Base-by-base conservation (phyloP, 2,888 invertebrate genomes). In the Drosophila flavopinicola region DNA sequence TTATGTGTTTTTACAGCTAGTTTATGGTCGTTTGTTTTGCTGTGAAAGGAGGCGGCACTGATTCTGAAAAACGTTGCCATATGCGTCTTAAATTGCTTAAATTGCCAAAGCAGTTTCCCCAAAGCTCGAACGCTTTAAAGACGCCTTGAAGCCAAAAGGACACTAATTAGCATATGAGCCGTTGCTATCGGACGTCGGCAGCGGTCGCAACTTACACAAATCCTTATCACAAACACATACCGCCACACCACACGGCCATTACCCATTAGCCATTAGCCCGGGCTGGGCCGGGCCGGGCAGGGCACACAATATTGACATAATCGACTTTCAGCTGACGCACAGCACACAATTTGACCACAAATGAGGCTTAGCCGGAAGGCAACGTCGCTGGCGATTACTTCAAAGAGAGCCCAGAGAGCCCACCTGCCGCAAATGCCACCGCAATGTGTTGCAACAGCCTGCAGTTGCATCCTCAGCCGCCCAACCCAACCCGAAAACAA, bases 361-460 rank as follows among this genome's bases (percentile, higher is more conserved):
- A 84, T 87, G 84, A 87, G 86, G 84, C 87, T 83, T 84, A 75
- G 85, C 86, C 84, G 68, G 56, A 61, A 58, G 84, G 77, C 85
- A 60, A 64, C 59, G 42, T 70, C 70, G 51, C 53, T 51, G 64
- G 35, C 38, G 79, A 47, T 80, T 80, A 80, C 80, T 80, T 80
- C 80, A 80, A 80, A 80, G 80, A 66, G 54, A 48, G 30, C 47
- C 56, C 35, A 39, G 57, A 41, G 25, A 52, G 13, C 52, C 48
- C 56, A 32, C 57, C 38, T 47, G 47, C 42, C 63, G 1, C 20
- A 11, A 52, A 17, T 57, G 65, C 66, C 66, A 60, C 71, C 64
- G 64, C 53, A 49, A 33, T 23, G 42, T 61, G 17, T 20, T 29
- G 59, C 51, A 35, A 25, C n/a, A 35, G 35, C 9, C 24, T 47